phyloP scores from a whole-genome alignment of 2,888 invertebrate species.

The Sminthurides aquaticus region DNA sequence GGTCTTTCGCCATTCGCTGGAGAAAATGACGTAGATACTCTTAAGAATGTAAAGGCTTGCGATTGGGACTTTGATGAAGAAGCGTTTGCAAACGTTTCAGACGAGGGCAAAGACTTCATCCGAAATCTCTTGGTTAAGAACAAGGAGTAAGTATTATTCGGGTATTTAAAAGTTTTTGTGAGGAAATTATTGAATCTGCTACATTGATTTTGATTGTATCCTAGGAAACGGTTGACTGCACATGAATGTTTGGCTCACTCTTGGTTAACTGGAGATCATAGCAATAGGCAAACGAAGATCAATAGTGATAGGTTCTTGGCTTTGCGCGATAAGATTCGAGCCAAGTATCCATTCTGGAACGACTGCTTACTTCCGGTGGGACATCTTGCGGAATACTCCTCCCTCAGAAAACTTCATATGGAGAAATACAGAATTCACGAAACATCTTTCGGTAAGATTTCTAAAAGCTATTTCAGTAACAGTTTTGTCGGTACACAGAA shows the following conservation, averaged over 20 bases:
- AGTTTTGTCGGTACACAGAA: neutral
- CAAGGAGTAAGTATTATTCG: constrained; percentile 66
- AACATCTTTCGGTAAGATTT: constrained; percentile 73
- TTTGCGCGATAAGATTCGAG: constrained; percentile 78
- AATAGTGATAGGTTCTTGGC: constrained; percentile 75
- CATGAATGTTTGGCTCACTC: constrained; percentile 93
- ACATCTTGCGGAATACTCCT: constrained; percentile 92
- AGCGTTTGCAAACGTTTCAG: constrained; percentile 86
- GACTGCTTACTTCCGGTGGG: constrained; percentile 90
- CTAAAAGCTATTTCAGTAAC: neutral
- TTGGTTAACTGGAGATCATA: constrained; percentile 87
- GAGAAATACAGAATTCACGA: constrained; percentile 96
- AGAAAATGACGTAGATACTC: constrained; percentile 93
- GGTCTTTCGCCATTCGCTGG: constrained; percentile 98
- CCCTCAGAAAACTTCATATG: constrained; percentile 85
- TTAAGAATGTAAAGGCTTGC: constrained; percentile 96
- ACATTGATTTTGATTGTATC: constrained; percentile 28
- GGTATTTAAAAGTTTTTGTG: neutral
- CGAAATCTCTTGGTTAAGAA: constrained; percentile 79
- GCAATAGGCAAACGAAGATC: constrained; percentile 65
- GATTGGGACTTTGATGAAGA: constrained; percentile 99
- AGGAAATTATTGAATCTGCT: neutral
- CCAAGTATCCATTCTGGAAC: constrained; percentile 70
- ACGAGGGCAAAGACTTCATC: constrained; percentile 97
- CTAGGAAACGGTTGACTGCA: constrained; percentile 90